A percentile compares a stretch with the other conserved stretches of the same genome.
Conservation (phyloP, 2,888 invertebrate species). For the Zaprionus lineosus region DNA sequence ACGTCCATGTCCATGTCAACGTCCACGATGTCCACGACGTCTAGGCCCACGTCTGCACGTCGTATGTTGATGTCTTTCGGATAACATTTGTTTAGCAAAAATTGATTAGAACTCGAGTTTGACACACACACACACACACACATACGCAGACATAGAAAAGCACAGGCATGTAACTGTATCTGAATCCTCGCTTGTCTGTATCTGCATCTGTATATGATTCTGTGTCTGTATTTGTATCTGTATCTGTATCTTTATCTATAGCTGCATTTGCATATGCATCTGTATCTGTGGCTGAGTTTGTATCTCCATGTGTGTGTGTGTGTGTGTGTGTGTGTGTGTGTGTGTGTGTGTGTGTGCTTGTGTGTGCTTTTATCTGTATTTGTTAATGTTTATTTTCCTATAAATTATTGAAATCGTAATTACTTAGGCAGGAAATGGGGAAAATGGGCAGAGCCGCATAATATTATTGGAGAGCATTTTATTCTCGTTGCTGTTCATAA, state of each 20-base stretch:
- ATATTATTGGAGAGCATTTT: slow-evolving; percentile 20
- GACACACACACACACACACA: slow-evolving; percentile 19
- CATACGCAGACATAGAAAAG: slow-evolving; percentile 1
- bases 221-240: not conserved
- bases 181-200: slow-evolving; percentile 7
- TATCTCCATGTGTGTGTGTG: slow-evolving; percentile 19
- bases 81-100: slow-evolving; percentile 65
- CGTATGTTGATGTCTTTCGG: too few species aligned
- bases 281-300: slow-evolving; percentile 16
- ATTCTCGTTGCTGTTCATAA: slow-evolving; percentile 31
- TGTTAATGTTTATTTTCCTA: slow-evolving; percentile 52
- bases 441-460: slow-evolving; percentile 28
- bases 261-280: slow-evolving; percentile 15
- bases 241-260: not conserved
- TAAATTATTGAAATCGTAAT: slow-evolving; percentile 76
- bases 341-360: slow-evolving; percentile 24
- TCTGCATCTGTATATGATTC: slow-evolving; percentile 20
- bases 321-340: slow-evolving; percentile 16
- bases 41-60: too few species aligned
- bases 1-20: not conserved
- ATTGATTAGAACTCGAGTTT: slow-evolving; percentile 55
- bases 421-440: slow-evolving; percentile 55
- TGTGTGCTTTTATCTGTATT: slow-evolving; percentile 17
- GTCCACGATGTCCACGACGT: too few species aligned
- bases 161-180: not conserved